Base-by-base conservation (phyloP, 2,888 invertebrate genomes). In the Troides aeacus region DNA sequence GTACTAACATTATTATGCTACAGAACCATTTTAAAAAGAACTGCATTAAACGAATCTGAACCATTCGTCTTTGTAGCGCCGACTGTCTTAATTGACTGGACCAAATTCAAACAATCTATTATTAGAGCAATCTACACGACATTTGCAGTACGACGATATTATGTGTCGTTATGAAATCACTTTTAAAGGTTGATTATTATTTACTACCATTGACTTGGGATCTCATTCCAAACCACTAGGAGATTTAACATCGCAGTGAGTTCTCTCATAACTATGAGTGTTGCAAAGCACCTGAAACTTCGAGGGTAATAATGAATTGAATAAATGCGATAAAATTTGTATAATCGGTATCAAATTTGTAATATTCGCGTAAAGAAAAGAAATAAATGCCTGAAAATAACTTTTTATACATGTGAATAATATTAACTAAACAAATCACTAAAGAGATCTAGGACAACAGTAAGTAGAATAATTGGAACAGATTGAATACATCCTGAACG, bases 401-500 rank as follows among this genome's bases (percentile, higher is more conserved):
- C 30, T 30, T 30, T 30, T 30, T 30, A 30, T 30, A 30, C 4
- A 3, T 39, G 10, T 39, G 10, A 39, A 50, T 50, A 50, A 5
- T 50, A 17, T 17, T 15, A 17, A 50, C 12, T 12, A 50, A 50
- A 50, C 17, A 50, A 15, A 15, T 15, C 50, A 50, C 50, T 18
- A 50, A 18, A 15, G 18, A 60, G 36, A 60, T 60, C 17, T 18
- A n/a, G 30, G 5, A 42, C 39, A 42, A 12, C 23, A 62, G 21
- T 39, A 62, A 62, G 57, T 39, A 64, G 12, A 1, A 15, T 66
- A 66, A 66, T 59, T 10, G 46, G 30, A 30, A 36, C 50, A 50
- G 60, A 66, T 66, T 66, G 66, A 66, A 50, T 15, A 50, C 50
- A 50, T 66, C 66, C 66, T 60, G 59, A 42, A 59, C 17, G 59